Evolutionary conservation across 1,140 invertebrate genomes (phyloP).

Genomic region (Ditylenchus dipsaci): DNA sequence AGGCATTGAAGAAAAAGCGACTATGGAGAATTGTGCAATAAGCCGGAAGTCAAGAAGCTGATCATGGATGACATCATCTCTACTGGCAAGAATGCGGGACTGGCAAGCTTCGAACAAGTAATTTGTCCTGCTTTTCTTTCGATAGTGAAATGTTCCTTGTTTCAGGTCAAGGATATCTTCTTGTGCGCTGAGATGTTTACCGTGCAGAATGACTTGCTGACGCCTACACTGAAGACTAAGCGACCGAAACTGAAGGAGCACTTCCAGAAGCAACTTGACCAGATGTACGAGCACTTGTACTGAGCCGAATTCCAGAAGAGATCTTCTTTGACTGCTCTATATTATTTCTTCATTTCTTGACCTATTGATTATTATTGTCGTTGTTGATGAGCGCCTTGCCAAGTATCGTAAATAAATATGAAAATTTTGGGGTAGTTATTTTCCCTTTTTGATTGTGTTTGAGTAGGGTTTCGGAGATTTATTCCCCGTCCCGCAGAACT

Average conservation of each 20-base stretch:
- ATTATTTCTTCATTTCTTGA: not conserved
- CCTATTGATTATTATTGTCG: not conserved
- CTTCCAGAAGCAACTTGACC: conserved; percentile 36
- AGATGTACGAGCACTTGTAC: conserved; percentile 42
- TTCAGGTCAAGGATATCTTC: conserved; percentile 63
- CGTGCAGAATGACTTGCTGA: conserved; percentile 91
- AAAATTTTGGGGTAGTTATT: no score
- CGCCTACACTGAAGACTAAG: conserved; percentile 91
- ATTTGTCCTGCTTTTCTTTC: not conserved
- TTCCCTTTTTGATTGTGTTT: no score
- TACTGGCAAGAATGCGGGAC: conserved; percentile 78
- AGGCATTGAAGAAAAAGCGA: conserved; percentile 63
- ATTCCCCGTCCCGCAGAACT: no score
- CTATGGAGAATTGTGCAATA: conserved; percentile 79
- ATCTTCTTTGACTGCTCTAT: not conserved
- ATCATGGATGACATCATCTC: conserved; percentile 82
- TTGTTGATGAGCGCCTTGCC: no score
- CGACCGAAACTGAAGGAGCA: conserved; percentile 53
- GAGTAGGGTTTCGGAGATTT: no score
- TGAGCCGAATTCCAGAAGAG: not conserved
- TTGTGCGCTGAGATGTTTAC: conserved; percentile 81
- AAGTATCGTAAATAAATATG: no score
- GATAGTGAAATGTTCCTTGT: not conserved
- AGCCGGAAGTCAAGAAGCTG: conserved; percentile 76
- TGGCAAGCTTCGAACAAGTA: conserved; percentile 92